Percentiles rank a stretch among this genome's conserved stretches.
Evolutionary conservation across 2,888 invertebrate genomes (phyloP).

Genomic region (Drosophila sordidapex): DNA sequence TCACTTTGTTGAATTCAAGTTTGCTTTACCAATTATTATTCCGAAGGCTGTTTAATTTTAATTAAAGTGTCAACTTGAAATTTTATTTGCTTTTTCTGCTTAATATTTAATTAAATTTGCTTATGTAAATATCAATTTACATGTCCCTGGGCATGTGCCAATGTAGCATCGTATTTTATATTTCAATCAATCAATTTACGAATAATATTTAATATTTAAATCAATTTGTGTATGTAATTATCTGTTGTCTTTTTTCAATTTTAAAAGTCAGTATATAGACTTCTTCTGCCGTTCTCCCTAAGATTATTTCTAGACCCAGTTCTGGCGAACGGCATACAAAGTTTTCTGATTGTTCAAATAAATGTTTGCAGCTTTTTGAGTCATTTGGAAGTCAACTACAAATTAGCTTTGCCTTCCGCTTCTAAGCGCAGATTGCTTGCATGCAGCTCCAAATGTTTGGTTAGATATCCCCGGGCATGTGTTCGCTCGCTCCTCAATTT

Average conservation of each 20-base stretch:
- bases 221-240: background rate
- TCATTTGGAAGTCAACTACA: background rate
- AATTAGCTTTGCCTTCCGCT: constrained; percentile 13
- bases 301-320: background rate
- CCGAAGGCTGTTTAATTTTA: background rate
- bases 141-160: background rate
- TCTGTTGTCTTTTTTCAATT: background rate
- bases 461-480: constrained; percentile 12
- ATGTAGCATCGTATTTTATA: background rate
- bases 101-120: background rate
- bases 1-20: background rate
- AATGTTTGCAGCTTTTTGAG: background rate
- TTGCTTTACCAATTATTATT: background rate
- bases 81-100: background rate
- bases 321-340: background rate
- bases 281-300: background rate
- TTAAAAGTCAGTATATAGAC: background rate
- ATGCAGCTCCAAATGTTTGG: constrained; percentile 35
- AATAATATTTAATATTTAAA: background rate
- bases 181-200: background rate
- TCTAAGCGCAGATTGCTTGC: constrained; percentile 27
- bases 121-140: background rate
- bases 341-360: background rate
- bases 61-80: background rate
- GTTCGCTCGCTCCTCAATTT: constrained; percentile 19